Conservation (phyloP, 2,113 vertebrate genomes). For the Scalopus aquaticus region DNA sequence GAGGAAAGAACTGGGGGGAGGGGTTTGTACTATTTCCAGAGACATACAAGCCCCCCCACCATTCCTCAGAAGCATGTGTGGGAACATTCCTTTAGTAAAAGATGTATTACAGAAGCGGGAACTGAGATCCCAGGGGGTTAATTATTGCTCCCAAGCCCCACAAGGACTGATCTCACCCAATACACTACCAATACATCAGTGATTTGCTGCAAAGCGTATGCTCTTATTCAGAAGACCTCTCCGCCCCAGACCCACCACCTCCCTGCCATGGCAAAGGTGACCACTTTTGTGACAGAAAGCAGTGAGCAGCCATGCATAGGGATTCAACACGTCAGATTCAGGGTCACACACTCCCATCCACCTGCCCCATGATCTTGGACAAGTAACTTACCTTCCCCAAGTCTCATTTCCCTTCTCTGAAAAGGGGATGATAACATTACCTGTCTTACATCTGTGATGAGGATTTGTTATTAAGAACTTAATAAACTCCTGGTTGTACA, state of each 20-base stretch:
- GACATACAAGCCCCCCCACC: not conserved
- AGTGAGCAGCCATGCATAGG: not conserved
- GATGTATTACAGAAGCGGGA: too few relatives aligned
- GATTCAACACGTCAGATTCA: not conserved
- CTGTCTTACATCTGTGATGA: not conserved
- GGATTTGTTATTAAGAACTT: not conserved
- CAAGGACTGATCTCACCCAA: too few relatives aligned
- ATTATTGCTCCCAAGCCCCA: too few relatives aligned
- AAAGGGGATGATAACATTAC: not conserved
- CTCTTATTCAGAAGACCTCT: not conserved
- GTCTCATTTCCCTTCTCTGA: not conserved
- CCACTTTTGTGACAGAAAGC: not conserved
- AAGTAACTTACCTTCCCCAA: not conserved
- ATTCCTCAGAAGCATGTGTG: not conserved
- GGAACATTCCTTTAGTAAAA: not conserved
- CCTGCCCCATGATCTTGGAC: not conserved
- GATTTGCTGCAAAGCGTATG: not conserved
- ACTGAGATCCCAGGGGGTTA: too few relatives aligned
- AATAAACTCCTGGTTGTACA: not conserved
- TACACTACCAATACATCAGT: too few relatives aligned
- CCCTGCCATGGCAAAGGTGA: not conserved
- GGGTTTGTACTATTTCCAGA: not conserved
- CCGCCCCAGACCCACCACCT: not conserved
- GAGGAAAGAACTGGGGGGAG: not conserved
- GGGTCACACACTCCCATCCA: not conserved